Conservation (phyloP, 2,113 vertebrate species). For the Bucco capensis region DNA sequence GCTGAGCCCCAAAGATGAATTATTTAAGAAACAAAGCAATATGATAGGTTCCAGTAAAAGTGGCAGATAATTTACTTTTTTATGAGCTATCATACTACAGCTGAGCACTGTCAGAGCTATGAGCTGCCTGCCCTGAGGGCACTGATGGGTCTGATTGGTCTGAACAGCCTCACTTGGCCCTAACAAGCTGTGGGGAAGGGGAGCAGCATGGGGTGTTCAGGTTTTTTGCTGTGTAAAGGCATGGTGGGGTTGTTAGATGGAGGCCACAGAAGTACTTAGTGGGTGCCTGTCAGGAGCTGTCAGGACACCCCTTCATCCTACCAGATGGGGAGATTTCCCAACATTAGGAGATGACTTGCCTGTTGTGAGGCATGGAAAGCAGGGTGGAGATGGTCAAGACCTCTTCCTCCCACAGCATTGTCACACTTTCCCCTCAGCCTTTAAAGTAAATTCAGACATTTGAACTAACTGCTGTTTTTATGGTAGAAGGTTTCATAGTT, state of each 20-base stretch:
- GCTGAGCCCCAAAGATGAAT: background rate
- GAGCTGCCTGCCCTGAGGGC: background rate
- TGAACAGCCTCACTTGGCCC: background rate
- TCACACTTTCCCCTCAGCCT: background rate
- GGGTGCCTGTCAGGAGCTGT: background rate
- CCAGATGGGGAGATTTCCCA: accelerated
- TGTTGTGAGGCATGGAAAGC: accelerated
- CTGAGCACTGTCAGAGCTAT: background rate
- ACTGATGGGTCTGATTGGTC: background rate
- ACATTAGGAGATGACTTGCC: background rate
- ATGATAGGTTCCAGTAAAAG: background rate
- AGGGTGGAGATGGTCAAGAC: too few species aligned
- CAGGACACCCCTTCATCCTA: background rate
- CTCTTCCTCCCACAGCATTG: accelerated
- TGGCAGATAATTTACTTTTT: background rate
- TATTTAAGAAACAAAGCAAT: background rate
- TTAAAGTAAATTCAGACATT: background rate
- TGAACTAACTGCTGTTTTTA: background rate
- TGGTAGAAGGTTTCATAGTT: background rate
- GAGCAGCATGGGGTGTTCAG: accelerated
- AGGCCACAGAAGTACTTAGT: accelerated
- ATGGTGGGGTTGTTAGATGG: background rate
- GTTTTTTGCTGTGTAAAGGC: background rate
- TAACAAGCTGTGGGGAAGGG: background rate
- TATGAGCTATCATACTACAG: background rate